phyloP scores from a whole-genome alignment of 1,140 invertebrate species.

The Ooceraea biroi region DNA sequence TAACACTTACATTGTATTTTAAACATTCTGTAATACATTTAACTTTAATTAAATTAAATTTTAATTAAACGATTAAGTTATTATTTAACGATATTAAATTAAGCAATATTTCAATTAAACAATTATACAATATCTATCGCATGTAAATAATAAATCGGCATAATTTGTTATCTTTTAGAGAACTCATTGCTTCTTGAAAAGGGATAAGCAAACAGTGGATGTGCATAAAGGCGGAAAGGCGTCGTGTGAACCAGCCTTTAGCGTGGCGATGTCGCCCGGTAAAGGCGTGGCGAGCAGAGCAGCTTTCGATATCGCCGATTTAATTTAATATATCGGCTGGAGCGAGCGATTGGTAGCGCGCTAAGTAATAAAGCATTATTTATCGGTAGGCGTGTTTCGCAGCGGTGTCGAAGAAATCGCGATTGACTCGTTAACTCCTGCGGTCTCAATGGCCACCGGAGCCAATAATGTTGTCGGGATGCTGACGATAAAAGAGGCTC shows the following conservation, averaged over 20 bases:
- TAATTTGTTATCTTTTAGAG: background rate
- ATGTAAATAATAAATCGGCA: background rate
- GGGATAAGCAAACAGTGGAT: background rate
- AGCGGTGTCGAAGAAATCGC: slow-evolving; percentile 26
- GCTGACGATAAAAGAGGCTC: slow-evolving; percentile 15
- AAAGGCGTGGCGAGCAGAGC: slow-evolving; percentile 36
- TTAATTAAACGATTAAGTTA: no score
- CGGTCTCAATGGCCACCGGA: slow-evolving; percentile 14
- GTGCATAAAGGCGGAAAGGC: background rate
- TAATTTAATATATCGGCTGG: slow-evolving; percentile 54
- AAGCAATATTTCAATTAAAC: no score
- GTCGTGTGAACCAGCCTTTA: slow-evolving; percentile 30
- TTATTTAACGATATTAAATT: no score
- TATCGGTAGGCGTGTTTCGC: slow-evolving; percentile 62
- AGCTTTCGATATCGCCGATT: slow-evolving; percentile 40
- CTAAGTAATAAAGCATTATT: slow-evolving; percentile 68
- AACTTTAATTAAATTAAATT: background rate
- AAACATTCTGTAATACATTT: background rate
- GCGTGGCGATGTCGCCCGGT: background rate
- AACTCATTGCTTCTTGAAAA: background rate
- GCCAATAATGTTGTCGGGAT: slow-evolving; percentile 38
- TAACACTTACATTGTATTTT: background rate
- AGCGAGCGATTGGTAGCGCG: slow-evolving; percentile 39
- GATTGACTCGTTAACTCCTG: slow-evolving; percentile 62
- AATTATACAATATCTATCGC: no score